Conservation (phyloP, 2,888 invertebrate species). For the Notodonta ziczac region DNA sequence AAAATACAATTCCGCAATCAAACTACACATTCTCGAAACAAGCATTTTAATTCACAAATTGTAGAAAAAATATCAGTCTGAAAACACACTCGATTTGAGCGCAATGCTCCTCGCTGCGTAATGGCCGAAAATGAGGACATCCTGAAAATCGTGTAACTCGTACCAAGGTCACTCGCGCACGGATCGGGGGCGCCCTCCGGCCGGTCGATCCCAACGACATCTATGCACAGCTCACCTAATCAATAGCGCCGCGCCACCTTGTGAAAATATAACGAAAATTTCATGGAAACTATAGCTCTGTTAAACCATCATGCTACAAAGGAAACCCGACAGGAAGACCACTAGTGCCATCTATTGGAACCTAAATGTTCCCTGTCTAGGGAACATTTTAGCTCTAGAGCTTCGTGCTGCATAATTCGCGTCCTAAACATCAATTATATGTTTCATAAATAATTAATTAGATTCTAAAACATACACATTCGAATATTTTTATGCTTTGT, state of each 20-base stretch:
- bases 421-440: no score
- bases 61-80: no score
- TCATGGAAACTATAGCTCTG: neutral
- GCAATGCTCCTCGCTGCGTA: neutral
- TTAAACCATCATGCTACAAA: neutral
- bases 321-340: neutral
- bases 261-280: neutral
- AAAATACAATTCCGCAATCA: no score
- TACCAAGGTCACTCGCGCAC: conserved; percentile 12
- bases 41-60: no score
- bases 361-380: no score
- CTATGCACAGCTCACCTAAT: neutral
- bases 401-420: no score
- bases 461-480: no score
- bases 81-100: no score
- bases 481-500: no score
- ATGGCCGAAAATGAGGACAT: conserved; percentile 3
- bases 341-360: neutral
- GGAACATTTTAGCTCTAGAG: no score
- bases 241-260: neutral
- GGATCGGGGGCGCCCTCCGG: neutral
- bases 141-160: conserved; percentile 6
- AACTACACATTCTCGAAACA: no score
- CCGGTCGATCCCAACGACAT: neutral
- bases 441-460: no score